Evolutionary conservation across 2,797 vertebrate genomes (phyloP).

Genomic region (Macroramphosus scolopax): DNA sequence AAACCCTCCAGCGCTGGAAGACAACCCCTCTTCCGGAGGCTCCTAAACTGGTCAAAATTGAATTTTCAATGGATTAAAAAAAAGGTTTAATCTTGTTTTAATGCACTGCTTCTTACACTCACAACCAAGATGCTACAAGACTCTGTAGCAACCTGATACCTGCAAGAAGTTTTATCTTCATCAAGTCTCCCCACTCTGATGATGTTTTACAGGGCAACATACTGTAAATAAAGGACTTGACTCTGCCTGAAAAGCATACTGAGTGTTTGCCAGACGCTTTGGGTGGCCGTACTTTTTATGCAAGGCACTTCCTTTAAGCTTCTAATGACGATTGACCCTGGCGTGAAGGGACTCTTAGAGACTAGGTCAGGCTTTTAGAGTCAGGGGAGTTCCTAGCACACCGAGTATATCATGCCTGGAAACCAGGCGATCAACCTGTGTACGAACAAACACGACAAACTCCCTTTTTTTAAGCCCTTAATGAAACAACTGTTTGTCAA

Average conservation of each 20-base stretch:
- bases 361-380: constrained; percentile 77
- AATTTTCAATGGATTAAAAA: too few species aligned
- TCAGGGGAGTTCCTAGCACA: constrained; percentile 76
- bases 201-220: constrained; percentile 53
- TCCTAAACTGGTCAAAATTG: too few species aligned
- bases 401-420: constrained; percentile 77
- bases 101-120: neutral
- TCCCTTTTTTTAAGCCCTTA: constrained; percentile 42
- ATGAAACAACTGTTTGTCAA: constrained; percentile 45
- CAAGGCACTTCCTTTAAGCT: constrained; percentile 75
- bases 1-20: too few species aligned
- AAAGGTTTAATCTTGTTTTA: constrained; percentile 5
- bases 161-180: constrained; percentile 25
- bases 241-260: constrained; percentile 60
- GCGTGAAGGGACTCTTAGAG: constrained; percentile 79
- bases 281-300: constrained; percentile 82
- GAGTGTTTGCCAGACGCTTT: constrained; percentile 75
- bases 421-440: constrained; percentile 66
- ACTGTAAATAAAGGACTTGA: constrained; percentile 70
- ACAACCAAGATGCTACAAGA: too few species aligned
- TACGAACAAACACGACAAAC: constrained; percentile 60
- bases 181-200: constrained; percentile 41
- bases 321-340: constrained; percentile 84
- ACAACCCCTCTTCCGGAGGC: too few species aligned
- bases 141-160: too few species aligned